Evolutionary conservation across 2,113 vertebrate species (phyloP).

Genomic region (Acrocephalus arundinaceus): DNA sequence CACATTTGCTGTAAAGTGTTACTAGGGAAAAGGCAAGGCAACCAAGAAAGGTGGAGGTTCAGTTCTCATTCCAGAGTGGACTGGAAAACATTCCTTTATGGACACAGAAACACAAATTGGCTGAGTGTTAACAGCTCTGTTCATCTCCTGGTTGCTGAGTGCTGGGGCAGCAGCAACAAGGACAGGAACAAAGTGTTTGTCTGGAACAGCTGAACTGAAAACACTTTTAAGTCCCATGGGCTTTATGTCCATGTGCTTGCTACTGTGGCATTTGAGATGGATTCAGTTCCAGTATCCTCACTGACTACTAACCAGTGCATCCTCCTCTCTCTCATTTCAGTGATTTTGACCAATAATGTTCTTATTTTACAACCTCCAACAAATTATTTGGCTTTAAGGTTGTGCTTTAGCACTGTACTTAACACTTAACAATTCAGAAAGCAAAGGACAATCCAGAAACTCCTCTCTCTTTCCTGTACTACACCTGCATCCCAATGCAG

Average conservation of each 20-base stretch:
- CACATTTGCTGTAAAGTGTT: not conserved
- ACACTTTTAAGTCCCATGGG: accelerated
- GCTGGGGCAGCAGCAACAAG: not conserved
- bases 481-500: not conserved
- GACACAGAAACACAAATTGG: not conserved
- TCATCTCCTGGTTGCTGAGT: not conserved
- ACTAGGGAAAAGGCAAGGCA: not conserved
- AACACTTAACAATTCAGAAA: not conserved
- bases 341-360: not conserved
- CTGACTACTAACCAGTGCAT: not conserved
- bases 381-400: not conserved
- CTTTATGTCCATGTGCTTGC: not conserved
- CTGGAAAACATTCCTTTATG: not conserved
- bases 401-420: not conserved
- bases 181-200: not conserved
- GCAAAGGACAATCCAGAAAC: not conserved
- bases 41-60: not conserved
- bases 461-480: not conserved
- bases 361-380: not conserved
- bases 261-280: not conserved
- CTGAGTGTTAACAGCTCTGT: not conserved
- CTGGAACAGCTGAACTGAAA: not conserved
- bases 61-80: not conserved
- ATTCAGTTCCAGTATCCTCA: not conserved
- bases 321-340: not conserved